Evolutionary conservation across 2,113 vertebrate genomes (phyloP).

Genomic region (Murina feae): DNA sequence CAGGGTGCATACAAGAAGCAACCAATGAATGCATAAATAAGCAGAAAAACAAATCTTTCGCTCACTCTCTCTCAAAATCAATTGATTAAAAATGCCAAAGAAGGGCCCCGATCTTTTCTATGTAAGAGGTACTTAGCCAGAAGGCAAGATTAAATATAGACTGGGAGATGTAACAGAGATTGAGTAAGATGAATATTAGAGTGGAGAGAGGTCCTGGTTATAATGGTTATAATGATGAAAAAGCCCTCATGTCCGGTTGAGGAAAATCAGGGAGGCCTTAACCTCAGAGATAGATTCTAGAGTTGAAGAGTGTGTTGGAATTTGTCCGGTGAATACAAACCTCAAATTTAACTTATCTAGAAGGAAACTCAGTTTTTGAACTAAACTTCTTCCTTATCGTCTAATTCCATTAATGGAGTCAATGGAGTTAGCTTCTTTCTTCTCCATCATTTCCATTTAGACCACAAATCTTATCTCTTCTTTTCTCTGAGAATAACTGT

Average conservation of each 20-base stretch:
- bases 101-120: background rate
- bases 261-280: background rate
- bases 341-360: background rate
- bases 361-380: background rate
- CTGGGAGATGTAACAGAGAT: background rate
- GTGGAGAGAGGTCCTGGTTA: rapidly evolving
- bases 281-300: background rate
- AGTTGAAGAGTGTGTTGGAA: background rate
- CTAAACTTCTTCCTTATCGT: background rate
- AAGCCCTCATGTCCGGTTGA: rapidly evolving
- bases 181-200: background rate
- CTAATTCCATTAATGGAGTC: rapidly evolving
- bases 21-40: background rate
- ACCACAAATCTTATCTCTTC: background rate
- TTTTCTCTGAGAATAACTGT: background rate
- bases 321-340: background rate
- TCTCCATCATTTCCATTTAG: rapidly evolving
- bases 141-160: background rate
- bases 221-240: rapidly evolving
- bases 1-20: background rate
- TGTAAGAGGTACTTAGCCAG: background rate
- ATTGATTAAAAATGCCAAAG: background rate
- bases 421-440: background rate
- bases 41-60: background rate
- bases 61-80: background rate